Conservation (phyloP, 2,797 vertebrate species). For the Halcyon chelicuti region DNA sequence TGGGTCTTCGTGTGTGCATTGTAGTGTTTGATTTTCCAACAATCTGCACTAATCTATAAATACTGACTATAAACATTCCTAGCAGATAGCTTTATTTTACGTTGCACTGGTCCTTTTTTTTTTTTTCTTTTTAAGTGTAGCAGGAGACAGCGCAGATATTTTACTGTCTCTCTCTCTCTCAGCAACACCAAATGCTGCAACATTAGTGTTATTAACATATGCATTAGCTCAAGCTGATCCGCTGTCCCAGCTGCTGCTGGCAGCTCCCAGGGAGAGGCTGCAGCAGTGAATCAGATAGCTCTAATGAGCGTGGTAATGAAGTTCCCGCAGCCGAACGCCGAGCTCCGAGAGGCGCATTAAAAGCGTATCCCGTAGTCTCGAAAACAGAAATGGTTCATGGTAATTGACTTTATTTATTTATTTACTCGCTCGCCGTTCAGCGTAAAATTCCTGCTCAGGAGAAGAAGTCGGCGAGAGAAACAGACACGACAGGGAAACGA, state of each 20-base stretch:
- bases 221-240: constrained; percentile 45
- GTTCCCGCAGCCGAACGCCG: constrained; percentile 45
- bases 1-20: neutral
- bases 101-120: neutral
- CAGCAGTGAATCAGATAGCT: constrained; percentile 64
- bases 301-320: constrained; percentile 78
- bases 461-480: neutral
- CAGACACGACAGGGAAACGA: neutral
- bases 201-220: constrained; percentile 71
- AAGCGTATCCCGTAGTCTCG: constrained; percentile 9
- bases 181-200: constrained; percentile 64
- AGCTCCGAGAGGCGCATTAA: constrained; percentile 46
- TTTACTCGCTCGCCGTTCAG: neutral
- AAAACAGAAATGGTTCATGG: neutral
- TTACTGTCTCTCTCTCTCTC: constrained; percentile 40
- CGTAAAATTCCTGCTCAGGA: neutral
- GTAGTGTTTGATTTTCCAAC: constrained; percentile 13
- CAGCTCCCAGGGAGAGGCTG: constrained; percentile 40
- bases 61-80: constrained; percentile 51
- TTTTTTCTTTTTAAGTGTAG: constrained; percentile 23
- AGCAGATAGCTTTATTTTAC: constrained; percentile 58
- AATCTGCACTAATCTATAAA: constrained; percentile 57
- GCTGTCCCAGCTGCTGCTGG: constrained; percentile 49
- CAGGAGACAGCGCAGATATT: constrained; percentile 47
- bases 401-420: neutral